Evolutionary conservation across 2,888 invertebrate genomes (phyloP), one percentile per base, ranked within the genome.

Genomic region (Chymomyza caudatula): DNA sequence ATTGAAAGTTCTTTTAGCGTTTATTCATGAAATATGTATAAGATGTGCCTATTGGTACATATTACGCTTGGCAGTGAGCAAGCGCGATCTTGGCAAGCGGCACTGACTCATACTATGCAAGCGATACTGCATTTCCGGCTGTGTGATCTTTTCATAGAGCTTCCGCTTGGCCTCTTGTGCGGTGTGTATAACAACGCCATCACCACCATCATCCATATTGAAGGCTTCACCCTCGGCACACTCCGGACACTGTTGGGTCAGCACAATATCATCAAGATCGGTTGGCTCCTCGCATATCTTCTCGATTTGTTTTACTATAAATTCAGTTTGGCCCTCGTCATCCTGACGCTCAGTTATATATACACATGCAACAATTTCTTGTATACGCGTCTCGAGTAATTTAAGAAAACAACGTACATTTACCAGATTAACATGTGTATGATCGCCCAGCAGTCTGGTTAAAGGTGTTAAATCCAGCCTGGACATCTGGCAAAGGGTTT

Each of bases 401-500:
- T 90, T 89, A 0, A 93, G 88, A 79, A 92, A 93, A 63, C 91
- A 91, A 19, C 88, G 76, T 2, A 92, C 91, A 79, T 93, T 93
- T 87, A 92, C 92, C 47, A 91, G 91, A 88, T 94, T 90, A 79
- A 94, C 88, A 77, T 92, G 90, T 72, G 91, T 89, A 89, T 94
- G 90, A 89, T 93, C 89, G n/a, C 94, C 90, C 47, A 93, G 86
- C 13, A 92, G 87, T 0, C 92, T 76, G 62, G 92, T 67, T 55
- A 92, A 77, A 55, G 93, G 92, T 15, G 91, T 85, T 61, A 88
- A 84, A 85, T 93, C 92, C 57, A 92, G 91, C 76, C 90, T 90
- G 13, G 92, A 90, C 54, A 92, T 80, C 37, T 92, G 91, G 65
- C 89, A 89, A 0, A 90, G 73, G 1, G 73, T 74, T 25, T 85